phyloP scores from a whole-genome alignment of 2,888 invertebrate genomes.

The Athalia circularis region DNA sequence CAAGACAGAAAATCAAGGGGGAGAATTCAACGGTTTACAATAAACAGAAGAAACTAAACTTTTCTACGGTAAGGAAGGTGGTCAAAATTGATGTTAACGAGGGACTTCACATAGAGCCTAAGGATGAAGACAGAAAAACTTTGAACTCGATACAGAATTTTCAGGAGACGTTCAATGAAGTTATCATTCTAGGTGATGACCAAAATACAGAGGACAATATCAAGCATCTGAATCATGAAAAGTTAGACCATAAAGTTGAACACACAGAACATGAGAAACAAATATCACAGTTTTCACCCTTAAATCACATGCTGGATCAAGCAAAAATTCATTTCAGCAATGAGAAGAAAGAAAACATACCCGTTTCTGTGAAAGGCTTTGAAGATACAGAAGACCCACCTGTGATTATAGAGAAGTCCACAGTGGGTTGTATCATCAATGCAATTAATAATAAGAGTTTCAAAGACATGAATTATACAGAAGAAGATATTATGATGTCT shows the following conservation, averaged over 20 bases:
- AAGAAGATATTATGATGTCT: background rate
- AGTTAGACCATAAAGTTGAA: background rate
- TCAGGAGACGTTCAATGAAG: background rate
- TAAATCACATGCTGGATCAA: too few species aligned
- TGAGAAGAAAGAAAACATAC: background rate
- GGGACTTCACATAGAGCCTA: background rate
- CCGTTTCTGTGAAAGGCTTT: too few species aligned
- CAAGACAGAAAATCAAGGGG: background rate
- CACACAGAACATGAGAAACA: background rate
- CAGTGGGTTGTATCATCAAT: slow-evolving; percentile 10
- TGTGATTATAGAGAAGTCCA: background rate
- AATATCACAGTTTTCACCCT: too few species aligned
- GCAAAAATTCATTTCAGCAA: too few species aligned
- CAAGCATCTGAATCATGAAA: background rate
- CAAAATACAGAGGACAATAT: background rate
- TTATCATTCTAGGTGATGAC: background rate
- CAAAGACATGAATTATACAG: background rate
- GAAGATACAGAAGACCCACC: background rate
- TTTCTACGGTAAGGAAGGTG: slow-evolving; percentile 27
- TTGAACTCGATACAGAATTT: background rate
- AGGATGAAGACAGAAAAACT: background rate
- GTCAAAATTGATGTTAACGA: slow-evolving; percentile 24
- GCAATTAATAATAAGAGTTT: background rate
- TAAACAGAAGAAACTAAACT: slow-evolving; percentile 11
- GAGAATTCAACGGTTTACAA: background rate